phyloP scores from a whole-genome alignment of 2,113 vertebrate genomes.

The Hydropotes inermis region DNA sequence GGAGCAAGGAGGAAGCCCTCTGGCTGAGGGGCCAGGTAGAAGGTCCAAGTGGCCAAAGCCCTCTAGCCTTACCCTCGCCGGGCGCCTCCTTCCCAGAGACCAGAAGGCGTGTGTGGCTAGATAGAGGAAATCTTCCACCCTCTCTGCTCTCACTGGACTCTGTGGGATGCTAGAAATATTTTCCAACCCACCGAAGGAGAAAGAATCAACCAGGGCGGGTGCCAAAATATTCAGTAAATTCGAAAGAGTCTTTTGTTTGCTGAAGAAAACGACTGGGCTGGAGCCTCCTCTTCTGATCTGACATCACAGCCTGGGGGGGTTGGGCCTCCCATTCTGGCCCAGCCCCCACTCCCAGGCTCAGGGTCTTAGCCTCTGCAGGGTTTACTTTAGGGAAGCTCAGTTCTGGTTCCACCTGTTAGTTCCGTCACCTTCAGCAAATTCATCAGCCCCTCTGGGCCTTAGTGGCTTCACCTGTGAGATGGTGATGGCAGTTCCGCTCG shows the following conservation, averaged over 20 bases:
- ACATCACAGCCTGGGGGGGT: constrained; percentile 31
- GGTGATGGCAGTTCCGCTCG: fast-evolving
- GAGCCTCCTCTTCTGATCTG: constrained; percentile 62
- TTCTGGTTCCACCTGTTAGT: not conserved
- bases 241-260: constrained; percentile 67
- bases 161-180: constrained; percentile 48
- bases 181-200: constrained; percentile 42
- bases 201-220: constrained; percentile 27
- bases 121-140: not conserved
- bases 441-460: not conserved
- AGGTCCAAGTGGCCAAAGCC: not conserved
- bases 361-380: not conserved
- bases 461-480: not conserved
- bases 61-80: not conserved
- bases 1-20: not conserved
- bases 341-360: not conserved
- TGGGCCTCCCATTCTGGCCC: not conserved
- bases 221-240: constrained; percentile 64
- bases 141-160: not conserved
- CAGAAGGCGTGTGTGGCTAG: not conserved
- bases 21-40: not conserved
- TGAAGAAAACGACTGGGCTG: constrained; percentile 10
- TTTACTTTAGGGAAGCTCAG: not conserved
- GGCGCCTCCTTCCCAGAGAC: not conserved
- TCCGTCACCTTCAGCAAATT: not conserved